Evolutionary conservation across 2,888 invertebrate genomes (phyloP), one percentile per base, ranked within the genome.

Genomic region (Mycogona germanica): DNA sequence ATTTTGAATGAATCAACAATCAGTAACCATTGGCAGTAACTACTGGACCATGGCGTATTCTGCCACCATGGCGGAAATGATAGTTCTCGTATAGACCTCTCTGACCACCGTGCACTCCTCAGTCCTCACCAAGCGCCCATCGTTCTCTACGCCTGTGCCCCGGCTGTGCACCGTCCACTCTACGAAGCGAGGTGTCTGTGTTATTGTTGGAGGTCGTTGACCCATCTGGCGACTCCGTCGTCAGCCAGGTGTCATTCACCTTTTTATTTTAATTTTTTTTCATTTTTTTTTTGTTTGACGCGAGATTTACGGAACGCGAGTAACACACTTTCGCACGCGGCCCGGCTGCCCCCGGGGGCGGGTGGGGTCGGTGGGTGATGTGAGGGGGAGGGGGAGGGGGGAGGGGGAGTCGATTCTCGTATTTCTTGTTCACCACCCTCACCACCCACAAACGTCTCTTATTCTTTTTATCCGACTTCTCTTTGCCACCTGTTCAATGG

Each of bases 231-330:
- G 50, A 37, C n/a, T 17, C 28, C 17, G 26, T 28, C 19, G 30
- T 45, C n/a, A n/a, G n/a, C n/a, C n/a, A n/a, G 29, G 45, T 46
- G 53, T 53, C 53, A 53, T 53, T 53, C 53, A 53, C 53, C 53
- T 53, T 53, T 53, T 53, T 51, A 26, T 35, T 6, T 3, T 19
- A 19, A 4, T 42, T 17, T 23, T n/a, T n/a, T n/a, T n/a, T n/a
- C n/a, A n/a, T n/a, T n/a, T n/a, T n/a, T n/a, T n/a, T n/a, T n/a
- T n/a, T n/a, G n/a, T n/a, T n/a, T n/a, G n/a, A n/a, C n/a, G n/a
- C n/a, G n/a, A n/a, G n/a, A n/a, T n/a, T n/a, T n/a, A 17, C 23
- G 37, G 21, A n/a, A 28, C 26, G n/a, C 35, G 47, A 53, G 53
- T 53, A 53, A 53, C 53, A 53, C 53, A 53, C 53, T 53, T 53